These are phyloP conservation scores for Aegithalos caudatus DNA, from an alignment of 2,113 vertebrate species.

Conservation along the genomic window DNA sequence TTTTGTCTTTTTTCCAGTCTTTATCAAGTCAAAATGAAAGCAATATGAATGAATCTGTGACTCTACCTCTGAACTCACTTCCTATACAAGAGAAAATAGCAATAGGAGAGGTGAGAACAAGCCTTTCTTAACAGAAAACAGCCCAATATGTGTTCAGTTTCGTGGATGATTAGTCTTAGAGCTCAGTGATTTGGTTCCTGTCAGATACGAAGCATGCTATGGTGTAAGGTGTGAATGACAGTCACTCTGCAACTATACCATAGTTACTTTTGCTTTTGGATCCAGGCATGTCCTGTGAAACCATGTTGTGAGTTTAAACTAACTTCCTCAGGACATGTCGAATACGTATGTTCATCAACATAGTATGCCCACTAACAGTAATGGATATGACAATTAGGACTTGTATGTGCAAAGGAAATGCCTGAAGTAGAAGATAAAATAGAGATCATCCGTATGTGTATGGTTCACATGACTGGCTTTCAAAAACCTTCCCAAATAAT, in stretches of 20 bases:
- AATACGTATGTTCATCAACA: background rate
- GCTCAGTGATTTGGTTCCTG: background rate
- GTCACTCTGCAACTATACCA: background rate
- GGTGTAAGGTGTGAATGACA: background rate
- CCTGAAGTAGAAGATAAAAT: background rate
- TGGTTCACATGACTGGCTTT: background rate
- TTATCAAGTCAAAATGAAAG: slow-evolving; percentile 46
- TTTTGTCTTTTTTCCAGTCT: slow-evolving; percentile 14
- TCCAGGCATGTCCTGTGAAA: background rate
- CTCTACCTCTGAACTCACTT: slow-evolving; percentile 42
- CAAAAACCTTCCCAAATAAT: background rate
- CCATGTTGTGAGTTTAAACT: background rate
- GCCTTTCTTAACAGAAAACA: background rate
- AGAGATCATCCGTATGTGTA: background rate
- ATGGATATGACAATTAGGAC: background rate
- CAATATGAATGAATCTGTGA: slow-evolving; percentile 1
- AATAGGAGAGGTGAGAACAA: slow-evolving; percentile 55
- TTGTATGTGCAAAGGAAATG: background rate
- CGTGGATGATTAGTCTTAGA: background rate
- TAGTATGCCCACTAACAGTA: background rate
- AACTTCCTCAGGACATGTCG: background rate
- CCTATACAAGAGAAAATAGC: slow-evolving; percentile 63
- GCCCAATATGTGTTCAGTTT: background rate
- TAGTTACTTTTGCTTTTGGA: background rate
- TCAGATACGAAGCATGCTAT: accelerated